Evolutionary conservation across 30 jellyfish, hydroid and myxozoan species (phyloP).

Genomic region (Aurelia aurita complex sp. Pacific): DNA sequence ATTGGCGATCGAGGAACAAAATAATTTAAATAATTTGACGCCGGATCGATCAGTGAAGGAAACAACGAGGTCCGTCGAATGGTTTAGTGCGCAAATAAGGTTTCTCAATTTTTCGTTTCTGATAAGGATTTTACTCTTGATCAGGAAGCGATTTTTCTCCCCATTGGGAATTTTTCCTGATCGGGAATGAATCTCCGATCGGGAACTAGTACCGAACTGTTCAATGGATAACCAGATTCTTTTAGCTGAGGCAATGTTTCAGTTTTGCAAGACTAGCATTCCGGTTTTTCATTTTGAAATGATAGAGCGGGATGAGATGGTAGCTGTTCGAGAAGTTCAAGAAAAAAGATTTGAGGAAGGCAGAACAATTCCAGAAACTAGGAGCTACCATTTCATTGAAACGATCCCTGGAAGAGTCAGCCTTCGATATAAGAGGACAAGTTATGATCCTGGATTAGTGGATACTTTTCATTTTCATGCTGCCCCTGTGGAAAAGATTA

Average conservation of each 20-base stretch:
- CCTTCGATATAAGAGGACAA: background rate
- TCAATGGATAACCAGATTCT: background rate
- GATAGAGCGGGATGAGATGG: background rate
- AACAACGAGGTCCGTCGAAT: no score
- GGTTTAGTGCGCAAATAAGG: no score
- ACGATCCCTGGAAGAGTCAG: background rate
- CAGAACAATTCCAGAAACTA: background rate
- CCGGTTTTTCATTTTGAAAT: background rate
- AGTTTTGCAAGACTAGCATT: conserved; percentile 1
- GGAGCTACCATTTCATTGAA: no score
- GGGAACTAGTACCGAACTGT: background rate
- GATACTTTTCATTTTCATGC: background rate
- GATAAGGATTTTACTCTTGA: no score
- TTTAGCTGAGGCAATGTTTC: background rate
- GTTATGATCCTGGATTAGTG: background rate
- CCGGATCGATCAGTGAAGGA: no score
- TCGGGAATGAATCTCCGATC: no score
- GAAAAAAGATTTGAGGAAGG: conserved; percentile 1
- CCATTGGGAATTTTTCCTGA: no score
- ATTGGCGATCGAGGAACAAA: no score
- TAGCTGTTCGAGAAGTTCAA: background rate
- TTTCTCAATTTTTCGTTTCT: no score
- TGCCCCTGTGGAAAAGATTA: no score
- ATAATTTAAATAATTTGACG: no score
- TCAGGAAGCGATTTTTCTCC: no score